Conservation (phyloP, 2,888 invertebrate genomes). For the Lagria hirta region DNA sequence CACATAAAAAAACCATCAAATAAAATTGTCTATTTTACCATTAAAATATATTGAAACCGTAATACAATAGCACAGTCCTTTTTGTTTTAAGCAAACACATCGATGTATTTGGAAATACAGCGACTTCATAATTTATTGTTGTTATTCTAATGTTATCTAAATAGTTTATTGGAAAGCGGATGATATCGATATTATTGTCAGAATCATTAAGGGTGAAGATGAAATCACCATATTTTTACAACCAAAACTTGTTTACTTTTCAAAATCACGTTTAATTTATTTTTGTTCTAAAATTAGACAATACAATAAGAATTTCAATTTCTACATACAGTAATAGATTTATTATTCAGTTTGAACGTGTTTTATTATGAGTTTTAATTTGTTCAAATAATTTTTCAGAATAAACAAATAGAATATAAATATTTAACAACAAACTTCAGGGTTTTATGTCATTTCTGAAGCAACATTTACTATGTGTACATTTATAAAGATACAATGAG, state of each 20-base stretch:
- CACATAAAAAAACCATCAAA: no score
- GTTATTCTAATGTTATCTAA: conserved; percentile 9
- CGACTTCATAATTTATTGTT: conserved; percentile 15
- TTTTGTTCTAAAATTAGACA: conserved; percentile 12
- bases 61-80: conserved; percentile 33
- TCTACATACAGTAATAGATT: conserved; percentile 15
- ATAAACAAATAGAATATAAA: conserved; percentile 35
- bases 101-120: conserved; percentile 13
- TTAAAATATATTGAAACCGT: conserved; percentile 42
- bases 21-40: conserved; percentile 31
- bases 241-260: conserved; percentile 14
- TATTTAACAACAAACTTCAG: conserved; percentile 38
- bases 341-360: conserved; percentile 22
- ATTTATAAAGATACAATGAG: conserved; percentile 35
- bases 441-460: conserved; percentile 31
- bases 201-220: conserved; percentile 17
- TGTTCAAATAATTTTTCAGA: conserved; percentile 17
- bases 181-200: conserved; percentile 25
- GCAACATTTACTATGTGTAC: conserved; percentile 40
- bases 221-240: conserved; percentile 11
- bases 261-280: conserved; percentile 21
- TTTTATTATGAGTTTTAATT: conserved; percentile 16
- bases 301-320: conserved; percentile 15
- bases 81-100: conserved; percentile 21
- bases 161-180: conserved; percentile 6